phyloP scores from a whole-genome alignment of 2,797 vertebrate genomes.

The Pseudocheirus occidentalis region DNA sequence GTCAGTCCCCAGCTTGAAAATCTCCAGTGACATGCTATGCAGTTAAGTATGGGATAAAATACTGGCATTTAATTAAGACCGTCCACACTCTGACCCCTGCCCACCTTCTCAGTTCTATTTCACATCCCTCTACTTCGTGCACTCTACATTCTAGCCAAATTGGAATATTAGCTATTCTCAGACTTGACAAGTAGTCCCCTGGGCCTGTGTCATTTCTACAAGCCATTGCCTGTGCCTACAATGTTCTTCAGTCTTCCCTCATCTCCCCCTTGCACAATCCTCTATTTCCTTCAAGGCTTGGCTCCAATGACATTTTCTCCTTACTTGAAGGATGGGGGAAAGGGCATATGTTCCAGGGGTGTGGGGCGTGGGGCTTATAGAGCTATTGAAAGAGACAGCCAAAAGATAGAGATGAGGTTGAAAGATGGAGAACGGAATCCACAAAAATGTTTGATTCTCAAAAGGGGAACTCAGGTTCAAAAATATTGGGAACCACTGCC shows the following conservation, averaged over 20 bases:
- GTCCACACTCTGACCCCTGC: background rate
- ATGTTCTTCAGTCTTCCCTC: background rate
- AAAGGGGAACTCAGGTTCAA: background rate
- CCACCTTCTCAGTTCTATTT: too few species aligned
- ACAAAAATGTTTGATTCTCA: background rate
- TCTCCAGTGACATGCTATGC: background rate
- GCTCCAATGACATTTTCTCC: background rate
- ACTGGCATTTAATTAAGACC: background rate
- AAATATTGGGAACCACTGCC: background rate
- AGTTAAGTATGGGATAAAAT: background rate
- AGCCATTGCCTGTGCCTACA: background rate
- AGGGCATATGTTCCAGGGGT: background rate
- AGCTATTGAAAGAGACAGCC: background rate
- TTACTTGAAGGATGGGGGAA: background rate
- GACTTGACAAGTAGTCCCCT: background rate
- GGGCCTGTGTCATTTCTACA: background rate
- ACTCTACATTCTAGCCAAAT: background rate
- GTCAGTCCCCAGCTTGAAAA: background rate
- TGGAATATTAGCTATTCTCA: background rate
- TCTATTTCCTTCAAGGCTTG: background rate
- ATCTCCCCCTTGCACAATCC: background rate
- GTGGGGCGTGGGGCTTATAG: too few species aligned
- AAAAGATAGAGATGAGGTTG: background rate
- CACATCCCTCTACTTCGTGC: background rate
- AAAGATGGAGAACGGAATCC: background rate